Conservation (phyloP, 2,888 invertebrate genomes). For the Argyresthia albistria region DNA sequence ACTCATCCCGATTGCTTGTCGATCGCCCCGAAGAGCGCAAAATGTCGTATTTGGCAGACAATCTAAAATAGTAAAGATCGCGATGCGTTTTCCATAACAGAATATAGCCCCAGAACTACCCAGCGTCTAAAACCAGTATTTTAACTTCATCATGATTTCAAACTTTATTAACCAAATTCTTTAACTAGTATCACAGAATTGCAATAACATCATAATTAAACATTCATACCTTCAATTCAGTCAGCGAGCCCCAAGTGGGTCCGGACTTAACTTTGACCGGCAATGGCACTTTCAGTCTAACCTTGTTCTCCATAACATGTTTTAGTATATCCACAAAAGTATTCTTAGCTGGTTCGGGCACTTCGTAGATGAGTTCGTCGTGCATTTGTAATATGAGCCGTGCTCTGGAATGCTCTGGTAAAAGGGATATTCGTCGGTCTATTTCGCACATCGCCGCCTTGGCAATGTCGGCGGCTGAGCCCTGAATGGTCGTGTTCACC, state of each 20-base stretch:
- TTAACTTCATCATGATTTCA: not conserved
- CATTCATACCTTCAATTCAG: slow-evolving; percentile 25
- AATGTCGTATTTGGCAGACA: no score
- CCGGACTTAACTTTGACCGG: slow-evolving; percentile 92
- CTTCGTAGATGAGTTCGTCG: slow-evolving; percentile 97
- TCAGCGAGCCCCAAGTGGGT: slow-evolving; percentile 80
- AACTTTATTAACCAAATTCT: not conserved
- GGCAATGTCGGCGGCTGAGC: slow-evolving; percentile 96
- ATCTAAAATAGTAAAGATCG: no score
- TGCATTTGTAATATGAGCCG: slow-evolving; percentile 92
- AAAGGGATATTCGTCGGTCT: slow-evolving; percentile 67
- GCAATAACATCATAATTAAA: not conserved
- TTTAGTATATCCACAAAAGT: slow-evolving; percentile 77
- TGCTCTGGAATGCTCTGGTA: slow-evolving; percentile 53
- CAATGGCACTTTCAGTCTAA: slow-evolving; percentile 81
- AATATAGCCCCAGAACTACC: no score
- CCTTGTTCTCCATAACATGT: slow-evolving; percentile 85
- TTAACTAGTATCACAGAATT: not conserved
- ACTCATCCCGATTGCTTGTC: not conserved
- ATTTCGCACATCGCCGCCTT: slow-evolving; percentile 91
- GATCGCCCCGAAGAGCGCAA: no score
- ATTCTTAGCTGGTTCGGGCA: slow-evolving; percentile 70
- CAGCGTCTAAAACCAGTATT: no score
- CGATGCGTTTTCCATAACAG: no score
- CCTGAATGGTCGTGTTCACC: slow-evolving; percentile 95